Conservation (phyloP, 2,888 invertebrate genomes). For the Drosophila limbata region DNA sequence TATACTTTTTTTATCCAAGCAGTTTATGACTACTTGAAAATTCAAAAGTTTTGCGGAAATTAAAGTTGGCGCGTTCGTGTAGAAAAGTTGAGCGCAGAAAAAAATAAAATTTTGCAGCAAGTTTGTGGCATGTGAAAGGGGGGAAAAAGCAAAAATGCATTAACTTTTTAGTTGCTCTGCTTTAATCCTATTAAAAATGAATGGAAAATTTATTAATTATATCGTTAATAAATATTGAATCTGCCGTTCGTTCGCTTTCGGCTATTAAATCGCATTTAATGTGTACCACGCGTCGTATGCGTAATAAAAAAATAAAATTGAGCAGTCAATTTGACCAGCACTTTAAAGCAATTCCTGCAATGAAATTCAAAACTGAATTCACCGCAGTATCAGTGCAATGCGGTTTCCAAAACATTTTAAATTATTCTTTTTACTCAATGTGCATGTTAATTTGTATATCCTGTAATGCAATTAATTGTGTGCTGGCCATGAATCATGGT, state of each 20-base stretch:
- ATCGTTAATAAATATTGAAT: conserved; percentile 73
- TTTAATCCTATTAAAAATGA: conserved; percentile 65
- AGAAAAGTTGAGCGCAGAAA: conserved; percentile 56
- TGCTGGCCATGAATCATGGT: neutral
- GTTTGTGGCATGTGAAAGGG: neutral
- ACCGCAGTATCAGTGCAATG: conserved; percentile 17
- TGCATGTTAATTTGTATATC: conserved; percentile 7
- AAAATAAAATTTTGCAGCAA: conserved; percentile 24
- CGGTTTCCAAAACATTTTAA: conserved; percentile 55
- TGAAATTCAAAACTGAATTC: conserved; percentile 33
- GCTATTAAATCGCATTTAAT: conserved; percentile 66
- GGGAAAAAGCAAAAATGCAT: conserved; percentile 50
- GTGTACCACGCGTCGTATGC: conserved; percentile 44
- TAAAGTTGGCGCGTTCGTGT: conserved; percentile 73
- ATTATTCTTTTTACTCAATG: conserved; percentile 9
- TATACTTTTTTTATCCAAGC: conserved; percentile 35
- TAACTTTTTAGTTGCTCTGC: conserved; percentile 55
- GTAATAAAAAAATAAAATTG: conserved; percentile 44
- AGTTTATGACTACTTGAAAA: conserved; percentile 61
- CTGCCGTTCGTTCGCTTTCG: conserved; percentile 19
- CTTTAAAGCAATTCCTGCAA: conserved; percentile 38
- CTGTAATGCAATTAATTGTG: neutral
- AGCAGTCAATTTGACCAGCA: conserved; percentile 54
- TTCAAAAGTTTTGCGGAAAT: conserved; percentile 71
- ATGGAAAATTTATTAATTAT: conserved; percentile 68